Conservation (phyloP, 1,140 invertebrate species). For the Glomeris maerens region DNA sequence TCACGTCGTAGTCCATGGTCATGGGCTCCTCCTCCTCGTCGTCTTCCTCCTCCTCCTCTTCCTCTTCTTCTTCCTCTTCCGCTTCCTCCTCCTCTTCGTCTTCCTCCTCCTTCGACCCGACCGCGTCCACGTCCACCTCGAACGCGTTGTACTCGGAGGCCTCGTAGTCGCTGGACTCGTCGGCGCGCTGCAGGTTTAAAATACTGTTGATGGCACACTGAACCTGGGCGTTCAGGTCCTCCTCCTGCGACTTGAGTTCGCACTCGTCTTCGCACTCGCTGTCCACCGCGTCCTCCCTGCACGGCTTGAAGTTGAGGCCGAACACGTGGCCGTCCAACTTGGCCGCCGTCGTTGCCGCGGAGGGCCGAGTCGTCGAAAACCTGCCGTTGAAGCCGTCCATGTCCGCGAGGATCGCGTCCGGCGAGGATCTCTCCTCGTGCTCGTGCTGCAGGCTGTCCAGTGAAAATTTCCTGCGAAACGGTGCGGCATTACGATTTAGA, state of each 20-base stretch:
- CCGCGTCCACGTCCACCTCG: constrained; percentile 2
- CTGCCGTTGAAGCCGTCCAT: too few species aligned
- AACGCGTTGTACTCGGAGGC: background rate
- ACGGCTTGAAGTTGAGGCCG: too few species aligned
- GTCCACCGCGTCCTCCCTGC: too few species aligned
- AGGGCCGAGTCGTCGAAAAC: too few species aligned
- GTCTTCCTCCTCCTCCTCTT: constrained; percentile 3
- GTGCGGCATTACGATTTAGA: too few species aligned
- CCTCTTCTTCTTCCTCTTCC: constrained; percentile 7
- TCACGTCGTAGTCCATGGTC: constrained; percentile 5
- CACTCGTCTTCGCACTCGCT: too few species aligned
- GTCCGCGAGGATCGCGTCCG: too few species aligned
- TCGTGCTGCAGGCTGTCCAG: too few species aligned
- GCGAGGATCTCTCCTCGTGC: too few species aligned
- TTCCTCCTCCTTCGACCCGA: background rate
- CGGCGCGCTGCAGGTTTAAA: constrained; percentile 47
- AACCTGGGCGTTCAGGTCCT: constrained; percentile 50
- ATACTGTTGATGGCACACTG: constrained; percentile 63
- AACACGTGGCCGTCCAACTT: too few species aligned
- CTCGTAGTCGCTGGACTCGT: constrained; percentile 16
- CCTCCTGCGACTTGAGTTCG: constrained; percentile 4
- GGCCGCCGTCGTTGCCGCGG: too few species aligned
- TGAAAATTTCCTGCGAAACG: too few species aligned
- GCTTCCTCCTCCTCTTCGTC: background rate
- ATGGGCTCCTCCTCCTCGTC: constrained; percentile 9